Evolutionary conservation across 2,888 invertebrate genomes (phyloP), one percentile per base, ranked within the genome.

Genomic region (Drosophila tripunctata): DNA sequence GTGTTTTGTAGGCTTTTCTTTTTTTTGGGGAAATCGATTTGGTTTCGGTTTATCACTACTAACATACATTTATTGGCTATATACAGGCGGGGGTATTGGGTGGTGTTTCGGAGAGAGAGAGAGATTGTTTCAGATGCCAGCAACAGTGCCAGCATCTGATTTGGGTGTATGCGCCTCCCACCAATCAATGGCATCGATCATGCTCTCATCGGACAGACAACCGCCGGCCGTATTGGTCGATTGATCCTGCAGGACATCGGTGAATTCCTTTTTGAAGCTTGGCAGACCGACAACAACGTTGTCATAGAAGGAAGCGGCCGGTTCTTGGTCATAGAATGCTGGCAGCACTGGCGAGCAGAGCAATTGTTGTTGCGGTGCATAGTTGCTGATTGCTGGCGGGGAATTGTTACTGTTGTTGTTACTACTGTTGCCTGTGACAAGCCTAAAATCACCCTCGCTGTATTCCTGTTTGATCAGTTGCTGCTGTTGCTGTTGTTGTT

Each of bases 141-240:
- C 51, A 1, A 72, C 71, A 3, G 64, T 55, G 36, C 74, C 62
- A 6, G 86, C 88, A 67, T 91, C 90, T 2, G 90, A 90, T 69
- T 90, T 90, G 44, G 91, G 90, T 1, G 91, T 90, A 12, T 91
- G 90, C 7, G 90, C 89, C 70, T 93, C 92, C 93, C 93, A 93
- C 93, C 93, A 93, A 48, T 92, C 92, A 71, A 93, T 92, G 17
- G 93, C 92, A 76, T 93, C 92, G 72, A 92, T 92, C 90, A 93
- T 92, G 73, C 92, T 92, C 75, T 92, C 92, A 61, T 93, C 93
- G 30, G 92, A 92, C 1, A 92, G 85, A 15, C 76, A 83, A 8
- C 69, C 90, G 5, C 76, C 67, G 17, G 70, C 76, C 2, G 75
- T 67, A 8, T 72, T 68, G 19, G 58, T 52, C 0, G 88, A 89